phyloP scores from a whole-genome alignment of 2,888 invertebrate genomes.

The Malthinus seriepunctatus region DNA sequence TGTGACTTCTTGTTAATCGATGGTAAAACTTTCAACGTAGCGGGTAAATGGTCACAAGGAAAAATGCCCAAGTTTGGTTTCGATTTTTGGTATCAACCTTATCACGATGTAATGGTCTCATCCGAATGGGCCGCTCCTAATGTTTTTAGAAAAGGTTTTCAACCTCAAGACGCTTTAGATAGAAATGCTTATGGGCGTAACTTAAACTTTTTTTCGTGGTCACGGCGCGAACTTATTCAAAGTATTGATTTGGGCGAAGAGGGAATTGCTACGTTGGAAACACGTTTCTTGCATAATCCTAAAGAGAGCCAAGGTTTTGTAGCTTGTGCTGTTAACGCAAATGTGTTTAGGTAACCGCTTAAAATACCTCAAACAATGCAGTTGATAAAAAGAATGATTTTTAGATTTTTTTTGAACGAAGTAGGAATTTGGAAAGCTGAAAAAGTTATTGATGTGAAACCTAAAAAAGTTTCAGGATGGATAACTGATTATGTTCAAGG shows the following conservation, averaged over 20 bases:
- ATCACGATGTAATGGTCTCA: slow-evolving; percentile 86
- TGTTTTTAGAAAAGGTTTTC: slow-evolving; percentile 71
- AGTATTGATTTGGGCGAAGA: slow-evolving; percentile 85
- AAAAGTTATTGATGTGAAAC: slow-evolving; percentile 82
- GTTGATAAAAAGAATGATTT: slow-evolving; percentile 14
- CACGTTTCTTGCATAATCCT: slow-evolving; percentile 92
- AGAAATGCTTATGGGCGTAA: slow-evolving; percentile 76
- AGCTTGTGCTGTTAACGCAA: slow-evolving; percentile 83
- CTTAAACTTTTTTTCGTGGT: slow-evolving; percentile 91
- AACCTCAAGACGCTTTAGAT: slow-evolving; percentile 57
- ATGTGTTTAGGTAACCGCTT: slow-evolving; percentile 69
- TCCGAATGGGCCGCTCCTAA: slow-evolving; percentile 91
- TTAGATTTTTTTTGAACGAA: slow-evolving; percentile 66
- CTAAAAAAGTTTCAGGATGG: slow-evolving; percentile 81
- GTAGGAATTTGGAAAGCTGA: slow-evolving; percentile 75
- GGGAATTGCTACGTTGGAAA: slow-evolving; percentile 87
- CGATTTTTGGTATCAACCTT: slow-evolving; percentile 98
- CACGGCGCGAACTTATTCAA: slow-evolving; percentile 75
- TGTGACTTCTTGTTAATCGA: slow-evolving; percentile 90
- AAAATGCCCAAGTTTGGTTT: slow-evolving; percentile 37
- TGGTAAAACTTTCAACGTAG: slow-evolving; percentile 66
- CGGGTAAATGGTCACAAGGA: too few species aligned
- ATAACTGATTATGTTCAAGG: slow-evolving; percentile 66
- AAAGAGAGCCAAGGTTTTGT: slow-evolving; percentile 85
- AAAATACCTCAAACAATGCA: neutral